Evolutionary conservation across 2,113 vertebrate species (phyloP), one percentile per base, ranked within the genome.

Genomic region (Dolichotis patagonum): DNA sequence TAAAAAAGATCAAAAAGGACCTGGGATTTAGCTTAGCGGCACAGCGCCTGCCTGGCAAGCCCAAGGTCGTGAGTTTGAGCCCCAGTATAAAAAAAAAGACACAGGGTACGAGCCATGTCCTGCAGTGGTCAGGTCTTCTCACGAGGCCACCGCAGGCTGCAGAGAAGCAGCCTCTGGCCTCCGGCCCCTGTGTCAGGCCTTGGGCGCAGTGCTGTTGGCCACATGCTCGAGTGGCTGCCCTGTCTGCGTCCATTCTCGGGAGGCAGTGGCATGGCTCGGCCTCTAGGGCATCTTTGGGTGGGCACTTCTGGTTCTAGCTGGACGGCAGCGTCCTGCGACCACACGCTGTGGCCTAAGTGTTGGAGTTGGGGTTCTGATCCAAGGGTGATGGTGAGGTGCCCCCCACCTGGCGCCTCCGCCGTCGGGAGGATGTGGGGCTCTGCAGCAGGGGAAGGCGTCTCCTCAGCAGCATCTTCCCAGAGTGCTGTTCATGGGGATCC

Each of bases 191-290:
- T 81, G 80, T 69, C 32, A 16, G 77, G 4, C 60, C 7, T 0
- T 41, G 17, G 22, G n/a, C 41, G 46, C 8, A 58, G 58, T 2
- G 0, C 8, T 54, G 28, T 3, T 81, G 5, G 0, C 19, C 0
- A 0, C 2, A 1, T 30, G 8, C 41, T 22, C 16, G 77, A 77
- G 62, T 3, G 6, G 0, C 54, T 49, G 28, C 3, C 0, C 52
- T 32, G 62, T 17, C 38, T 26, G 9, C 0, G 46, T 60, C 60
- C 32, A 17, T 90, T 88, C 43, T 46, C 35, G 46, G 63, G 60
- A 65, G 69, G 28, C 5, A 9, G 20, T 1, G 16, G 41, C 32
- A 22, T 56, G 26, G 54, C 26, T 9, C 30, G 1, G 54, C 35
- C 1, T 94, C 26, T 43, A 16, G 73, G 91, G 82, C 28, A 11